Conservation (phyloP, 2,888 invertebrate species). For the Aradus depressus region DNA sequence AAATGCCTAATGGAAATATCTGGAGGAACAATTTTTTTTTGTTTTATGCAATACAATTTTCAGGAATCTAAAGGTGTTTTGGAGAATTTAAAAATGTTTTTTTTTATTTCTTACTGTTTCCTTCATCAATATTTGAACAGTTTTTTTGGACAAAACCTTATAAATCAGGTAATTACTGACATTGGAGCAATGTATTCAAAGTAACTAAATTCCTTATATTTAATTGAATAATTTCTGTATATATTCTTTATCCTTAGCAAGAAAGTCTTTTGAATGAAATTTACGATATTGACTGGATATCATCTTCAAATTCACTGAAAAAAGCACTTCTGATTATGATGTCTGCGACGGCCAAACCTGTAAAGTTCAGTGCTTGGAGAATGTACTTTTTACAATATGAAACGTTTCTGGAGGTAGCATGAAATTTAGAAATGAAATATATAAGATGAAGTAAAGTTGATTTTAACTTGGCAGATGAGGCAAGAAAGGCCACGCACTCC, state of each 20-base stretch:
- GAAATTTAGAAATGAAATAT: too few relatives aligned
- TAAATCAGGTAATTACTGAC: conserved; percentile 21
- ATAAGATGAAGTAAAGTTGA: too few relatives aligned
- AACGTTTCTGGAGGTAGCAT: conserved; percentile 24
- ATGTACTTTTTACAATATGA: conserved; percentile 25
- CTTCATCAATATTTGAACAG: conserved; percentile 26
- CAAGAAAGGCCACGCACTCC: too few relatives aligned
- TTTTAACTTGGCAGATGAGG: too few relatives aligned
- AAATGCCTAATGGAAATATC: not conserved
- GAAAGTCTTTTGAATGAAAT: conserved; percentile 11
- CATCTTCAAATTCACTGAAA: conserved; percentile 13
- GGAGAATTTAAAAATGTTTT: conserved; percentile 21
- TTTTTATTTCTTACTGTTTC: conserved; percentile 22
- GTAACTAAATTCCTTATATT: not conserved
- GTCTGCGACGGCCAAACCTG: conserved; percentile 13
- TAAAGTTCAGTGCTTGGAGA: conserved; percentile 23
- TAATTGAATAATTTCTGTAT: not conserved
- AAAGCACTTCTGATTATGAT: conserved; percentile 22
- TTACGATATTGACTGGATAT: conserved; percentile 18
- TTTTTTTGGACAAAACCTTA: conserved; percentile 23
- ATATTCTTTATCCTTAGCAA: conserved; percentile 21
- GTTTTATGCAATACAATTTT: conserved; percentile 7
- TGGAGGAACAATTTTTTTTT: too few relatives aligned
- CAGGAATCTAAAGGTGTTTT: conserved; percentile 25
- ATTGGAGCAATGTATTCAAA: not conserved